A percentile compares a stretch with the other conserved stretches of the same genome.
Conservation (phyloP, 1,140 invertebrate genomes). For the Acromyrmex heyeri region DNA sequence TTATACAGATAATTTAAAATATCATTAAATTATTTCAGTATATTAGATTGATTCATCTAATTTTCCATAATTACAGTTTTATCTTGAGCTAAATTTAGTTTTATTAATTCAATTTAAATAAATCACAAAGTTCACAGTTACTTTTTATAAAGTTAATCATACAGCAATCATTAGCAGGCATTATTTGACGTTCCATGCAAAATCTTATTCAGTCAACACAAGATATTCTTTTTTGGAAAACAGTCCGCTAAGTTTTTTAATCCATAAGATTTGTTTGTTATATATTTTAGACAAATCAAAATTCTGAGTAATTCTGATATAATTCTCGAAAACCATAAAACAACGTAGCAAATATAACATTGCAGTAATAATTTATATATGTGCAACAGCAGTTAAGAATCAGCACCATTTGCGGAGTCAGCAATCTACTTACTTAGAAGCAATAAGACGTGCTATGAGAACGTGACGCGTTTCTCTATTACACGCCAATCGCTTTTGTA, state of each 20-base stretch:
- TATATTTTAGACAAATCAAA: not conserved
- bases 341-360: slow-evolving; percentile 47
- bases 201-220: not conserved
- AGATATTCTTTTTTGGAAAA: not conserved
- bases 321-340: slow-evolving; percentile 1
- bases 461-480: slow-evolving; percentile 44
- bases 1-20: not conserved
- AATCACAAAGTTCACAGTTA: not conserved
- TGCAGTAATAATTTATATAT: slow-evolving; percentile 80
- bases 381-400: slow-evolving; percentile 51
- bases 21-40: not conserved
- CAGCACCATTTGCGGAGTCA: slow-evolving; percentile 41
- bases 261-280: not conserved
- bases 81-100: not conserved
- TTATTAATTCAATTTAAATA: not conserved
- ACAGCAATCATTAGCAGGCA: not conserved
- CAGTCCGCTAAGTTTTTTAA: not conserved
- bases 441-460: slow-evolving; percentile 52
- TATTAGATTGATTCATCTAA: too few species aligned
- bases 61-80: not conserved
- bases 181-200: not conserved
- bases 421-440: slow-evolving; percentile 69
- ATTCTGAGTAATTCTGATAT: not conserved
- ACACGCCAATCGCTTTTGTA: slow-evolving; percentile 32
- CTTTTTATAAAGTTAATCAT: not conserved